Percentiles rank a stretch among this genome's conserved stretches.
Conservation (phyloP, 2,113 vertebrate species). For the Recurvirostra avosetta region DNA sequence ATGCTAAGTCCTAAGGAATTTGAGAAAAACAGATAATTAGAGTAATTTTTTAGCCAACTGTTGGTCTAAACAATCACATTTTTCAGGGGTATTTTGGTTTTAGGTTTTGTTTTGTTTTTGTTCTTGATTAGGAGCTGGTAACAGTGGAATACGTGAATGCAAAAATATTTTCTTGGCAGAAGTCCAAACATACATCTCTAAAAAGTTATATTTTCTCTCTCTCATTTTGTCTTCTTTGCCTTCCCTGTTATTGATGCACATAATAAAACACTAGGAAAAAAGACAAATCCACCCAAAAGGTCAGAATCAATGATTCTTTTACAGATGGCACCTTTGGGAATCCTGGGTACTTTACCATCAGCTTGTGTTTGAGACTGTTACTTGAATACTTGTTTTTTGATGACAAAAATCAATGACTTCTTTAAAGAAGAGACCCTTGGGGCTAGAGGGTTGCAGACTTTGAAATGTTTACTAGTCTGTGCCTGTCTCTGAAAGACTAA, state of each 20-base stretch:
- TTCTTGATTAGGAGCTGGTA: background rate
- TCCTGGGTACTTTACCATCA: slow-evolving; percentile 62
- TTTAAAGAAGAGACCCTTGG: slow-evolving; percentile 65
- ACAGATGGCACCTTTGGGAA: slow-evolving; percentile 70
- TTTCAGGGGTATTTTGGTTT: background rate
- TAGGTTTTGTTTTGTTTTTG: background rate
- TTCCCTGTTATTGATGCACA: slow-evolving; percentile 56
- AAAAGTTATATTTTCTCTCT: slow-evolving; percentile 42
- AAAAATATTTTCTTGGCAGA: slow-evolving; percentile 43
- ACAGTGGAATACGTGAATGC: background rate
- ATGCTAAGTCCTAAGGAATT: background rate
- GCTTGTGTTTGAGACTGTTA: slow-evolving; percentile 61
- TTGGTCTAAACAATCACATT: background rate
- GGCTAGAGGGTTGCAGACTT: slow-evolving; percentile 60
- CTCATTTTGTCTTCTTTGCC: slow-evolving; percentile 35
- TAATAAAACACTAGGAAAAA: slow-evolving; percentile 65
- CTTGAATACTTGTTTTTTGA: slow-evolving; percentile 76
- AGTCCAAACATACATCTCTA: slow-evolving; percentile 12
- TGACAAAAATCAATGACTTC: slow-evolving; percentile 75
- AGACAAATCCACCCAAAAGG: slow-evolving; percentile 73
- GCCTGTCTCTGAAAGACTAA: slow-evolving; percentile 29
- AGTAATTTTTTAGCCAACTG: background rate
- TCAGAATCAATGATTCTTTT: slow-evolving; percentile 77
- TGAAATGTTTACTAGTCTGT: slow-evolving; percentile 63
- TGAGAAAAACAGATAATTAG: background rate